Percentiles rank a stretch among this genome's conserved stretches.
Evolutionary conservation across 2,797 vertebrate species (phyloP).

Genomic region (Naso thynnoides): DNA sequence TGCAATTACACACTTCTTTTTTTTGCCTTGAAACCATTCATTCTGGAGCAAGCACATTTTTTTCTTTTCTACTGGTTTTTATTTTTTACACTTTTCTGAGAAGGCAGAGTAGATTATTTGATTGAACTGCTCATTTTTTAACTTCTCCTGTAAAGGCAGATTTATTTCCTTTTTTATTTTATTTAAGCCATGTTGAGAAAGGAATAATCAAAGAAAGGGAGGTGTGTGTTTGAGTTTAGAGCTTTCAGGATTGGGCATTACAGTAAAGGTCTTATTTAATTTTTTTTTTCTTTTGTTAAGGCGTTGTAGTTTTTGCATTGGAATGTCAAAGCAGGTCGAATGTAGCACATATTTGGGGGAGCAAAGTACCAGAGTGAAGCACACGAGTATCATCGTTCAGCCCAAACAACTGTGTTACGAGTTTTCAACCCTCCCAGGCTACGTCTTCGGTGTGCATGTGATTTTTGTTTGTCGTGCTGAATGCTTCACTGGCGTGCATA

Average conservation of each 20-base stretch:
- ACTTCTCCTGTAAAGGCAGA: constrained; percentile 47
- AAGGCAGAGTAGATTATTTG: constrained; percentile 21
- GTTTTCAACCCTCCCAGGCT: constrained; percentile 54
- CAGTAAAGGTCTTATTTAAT: constrained; percentile 40
- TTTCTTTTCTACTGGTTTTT: constrained; percentile 42
- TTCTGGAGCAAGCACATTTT: constrained; percentile 47
- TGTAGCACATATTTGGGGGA: constrained; percentile 53
- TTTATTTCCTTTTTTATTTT: constrained; percentile 26
- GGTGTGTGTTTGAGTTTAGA: constrained; percentile 19
- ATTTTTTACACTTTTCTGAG: constrained; percentile 50
- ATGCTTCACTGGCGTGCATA: constrained; percentile 69
- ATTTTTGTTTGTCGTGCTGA: constrained; percentile 62
- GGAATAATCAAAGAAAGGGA: constrained; percentile 19
- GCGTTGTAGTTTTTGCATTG: constrained; percentile 47
- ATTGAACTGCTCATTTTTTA: constrained; percentile 36
- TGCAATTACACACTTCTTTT: constrained; percentile 31
- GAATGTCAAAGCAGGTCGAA: constrained; percentile 54
- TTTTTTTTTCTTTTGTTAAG: constrained; percentile 16
- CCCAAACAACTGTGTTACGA: constrained; percentile 46
- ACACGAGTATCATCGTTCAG: constrained; percentile 46
- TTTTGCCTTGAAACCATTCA: constrained; percentile 67
- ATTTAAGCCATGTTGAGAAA: constrained; percentile 38
- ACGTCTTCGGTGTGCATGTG: constrained; percentile 69
- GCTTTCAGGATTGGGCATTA: constrained; percentile 51
- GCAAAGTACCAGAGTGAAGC: constrained; percentile 47